Evolutionary conservation across 1,140 invertebrate genomes (phyloP).

Genomic region (Drosophila mauritiana): DNA sequence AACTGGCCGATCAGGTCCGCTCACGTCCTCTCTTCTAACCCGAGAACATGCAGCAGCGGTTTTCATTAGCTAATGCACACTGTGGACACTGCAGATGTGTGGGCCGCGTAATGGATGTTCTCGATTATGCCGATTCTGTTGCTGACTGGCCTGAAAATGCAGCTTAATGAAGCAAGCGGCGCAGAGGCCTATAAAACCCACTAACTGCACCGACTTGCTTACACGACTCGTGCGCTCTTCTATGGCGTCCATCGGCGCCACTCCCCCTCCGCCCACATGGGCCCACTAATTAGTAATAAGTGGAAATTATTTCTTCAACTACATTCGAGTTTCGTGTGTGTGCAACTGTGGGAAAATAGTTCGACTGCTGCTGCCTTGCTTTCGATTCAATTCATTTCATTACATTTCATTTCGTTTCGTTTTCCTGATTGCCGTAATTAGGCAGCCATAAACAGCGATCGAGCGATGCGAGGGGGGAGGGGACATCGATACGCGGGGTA

Average conservation of each 20-base stretch:
- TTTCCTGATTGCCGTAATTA: conserved; percentile 68
- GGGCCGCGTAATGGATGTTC: conserved; percentile 70
- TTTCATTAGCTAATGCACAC: conserved; percentile 31
- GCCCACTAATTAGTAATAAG: conserved; percentile 78
- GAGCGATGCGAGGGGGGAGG: conserved; percentile 24
- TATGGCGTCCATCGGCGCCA: not conserved
- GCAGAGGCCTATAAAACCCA: conserved; percentile 72
- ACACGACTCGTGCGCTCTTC: conserved; percentile 52
- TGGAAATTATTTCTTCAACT: conserved; percentile 78
- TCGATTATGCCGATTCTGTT: conserved; percentile 52
- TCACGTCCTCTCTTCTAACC: not conserved
- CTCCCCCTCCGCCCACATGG: conserved; percentile 26
- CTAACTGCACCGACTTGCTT: conserved; percentile 76
- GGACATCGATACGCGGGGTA: not conserved
- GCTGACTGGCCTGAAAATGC: conserved; percentile 76
- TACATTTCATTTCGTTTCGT: conserved; percentile 38
- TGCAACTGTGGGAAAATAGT: conserved; percentile 61
- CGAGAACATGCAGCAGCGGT: not conserved
- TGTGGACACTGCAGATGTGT: conserved; percentile 31
- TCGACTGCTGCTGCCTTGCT: conserved; percentile 25
- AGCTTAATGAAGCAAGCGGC: conserved; percentile 75
- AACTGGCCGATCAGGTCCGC: not conserved
- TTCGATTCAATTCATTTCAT: conserved; percentile 45
- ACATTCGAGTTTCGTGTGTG: conserved; percentile 48
- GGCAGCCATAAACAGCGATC: conserved; percentile 50